Conservation (phyloP, 2,888 invertebrate species). For the Protodeltote pygarga region DNA sequence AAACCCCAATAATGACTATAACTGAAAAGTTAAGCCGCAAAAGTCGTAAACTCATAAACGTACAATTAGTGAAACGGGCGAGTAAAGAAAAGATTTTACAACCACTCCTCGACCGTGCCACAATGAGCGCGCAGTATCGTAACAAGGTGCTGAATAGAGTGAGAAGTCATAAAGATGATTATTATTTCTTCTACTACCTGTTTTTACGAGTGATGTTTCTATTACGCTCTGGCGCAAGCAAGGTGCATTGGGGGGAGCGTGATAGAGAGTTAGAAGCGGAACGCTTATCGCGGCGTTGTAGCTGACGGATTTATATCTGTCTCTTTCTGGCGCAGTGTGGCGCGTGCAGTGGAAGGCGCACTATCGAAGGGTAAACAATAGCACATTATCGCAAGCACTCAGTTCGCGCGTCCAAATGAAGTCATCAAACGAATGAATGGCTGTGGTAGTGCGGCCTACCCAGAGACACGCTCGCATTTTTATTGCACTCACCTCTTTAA, state of each 20-base stretch:
- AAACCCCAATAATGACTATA: conserved; percentile 75
- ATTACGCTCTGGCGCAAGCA: conserved; percentile 67
- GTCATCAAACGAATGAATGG: conserved; percentile 87
- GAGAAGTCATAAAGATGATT: conserved; percentile 88
- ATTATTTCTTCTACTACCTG: conserved; percentile 88
- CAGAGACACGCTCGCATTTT: conserved; percentile 81
- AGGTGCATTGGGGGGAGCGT: conserved; percentile 61
- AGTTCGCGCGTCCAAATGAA: conserved; percentile 84
- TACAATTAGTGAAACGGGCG: conserved; percentile 86
- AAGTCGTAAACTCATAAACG: conserved; percentile 86
- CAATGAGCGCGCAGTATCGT: conserved; percentile 87
- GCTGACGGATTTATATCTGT: conserved; percentile 63
- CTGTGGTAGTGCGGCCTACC: conserved; percentile 75
- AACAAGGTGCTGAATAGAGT: conserved; percentile 88
- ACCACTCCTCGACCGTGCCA: conserved; percentile 83
- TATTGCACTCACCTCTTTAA: conserved; percentile 81
- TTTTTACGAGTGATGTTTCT: conserved; percentile 81
- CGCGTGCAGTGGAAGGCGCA: conserved; percentile 83
- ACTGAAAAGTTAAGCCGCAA: conserved; percentile 83
- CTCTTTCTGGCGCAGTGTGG: conserved; percentile 77
- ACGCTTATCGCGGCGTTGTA: conserved; percentile 64
- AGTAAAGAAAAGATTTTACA: conserved; percentile 87
- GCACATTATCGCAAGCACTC: conserved; percentile 85
- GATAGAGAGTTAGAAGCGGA: conserved; percentile 68
- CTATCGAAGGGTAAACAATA: conserved; percentile 87